Evolutionary conservation across 2,797 vertebrate species (phyloP).

Genomic region (Enteromius thamalakanensis): DNA sequence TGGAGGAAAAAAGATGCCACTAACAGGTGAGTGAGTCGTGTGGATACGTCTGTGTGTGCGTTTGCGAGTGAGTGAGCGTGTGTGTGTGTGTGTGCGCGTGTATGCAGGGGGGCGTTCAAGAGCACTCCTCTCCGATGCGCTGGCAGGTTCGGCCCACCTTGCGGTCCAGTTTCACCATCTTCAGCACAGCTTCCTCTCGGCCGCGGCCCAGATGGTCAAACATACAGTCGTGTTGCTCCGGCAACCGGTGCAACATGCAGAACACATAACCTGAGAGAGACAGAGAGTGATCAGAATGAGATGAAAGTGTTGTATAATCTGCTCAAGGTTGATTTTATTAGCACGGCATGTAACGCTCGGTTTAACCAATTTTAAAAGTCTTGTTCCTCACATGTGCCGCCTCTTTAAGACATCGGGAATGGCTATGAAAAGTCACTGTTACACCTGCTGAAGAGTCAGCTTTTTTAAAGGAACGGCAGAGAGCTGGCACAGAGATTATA

Average conservation of each 20-base stretch:
- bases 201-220: slow-evolving; percentile 90
- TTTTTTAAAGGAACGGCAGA: not conserved
- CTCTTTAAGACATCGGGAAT: not conserved
- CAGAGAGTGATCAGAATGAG: not conserved
- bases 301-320: slow-evolving; percentile 21
- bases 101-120: slow-evolving; percentile 74
- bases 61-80: slow-evolving; percentile 46
- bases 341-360: not conserved
- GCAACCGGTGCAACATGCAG: slow-evolving; percentile 66
- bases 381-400: not conserved
- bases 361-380: not conserved
- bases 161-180: slow-evolving; percentile 93
- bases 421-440: not conserved
- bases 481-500: not conserved
- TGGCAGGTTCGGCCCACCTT: slow-evolving; percentile 92
- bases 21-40: slow-evolving; percentile 42
- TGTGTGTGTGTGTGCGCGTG: not conserved
- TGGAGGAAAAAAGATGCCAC: slow-evolving; percentile 50
- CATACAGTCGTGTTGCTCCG: slow-evolving; percentile 84
- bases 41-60: slow-evolving; percentile 18
- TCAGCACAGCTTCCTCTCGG: slow-evolving; percentile 88
- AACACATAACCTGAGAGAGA: slow-evolving; percentile 64
- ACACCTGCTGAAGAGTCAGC: not conserved
- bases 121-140: slow-evolving; percentile 89
- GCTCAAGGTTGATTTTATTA: slow-evolving; percentile 33